Percentiles rank a stretch among this genome's conserved stretches.
Evolutionary conservation across 2,113 vertebrate genomes (phyloP).

Genomic region (Bubalus kerabau): DNA sequence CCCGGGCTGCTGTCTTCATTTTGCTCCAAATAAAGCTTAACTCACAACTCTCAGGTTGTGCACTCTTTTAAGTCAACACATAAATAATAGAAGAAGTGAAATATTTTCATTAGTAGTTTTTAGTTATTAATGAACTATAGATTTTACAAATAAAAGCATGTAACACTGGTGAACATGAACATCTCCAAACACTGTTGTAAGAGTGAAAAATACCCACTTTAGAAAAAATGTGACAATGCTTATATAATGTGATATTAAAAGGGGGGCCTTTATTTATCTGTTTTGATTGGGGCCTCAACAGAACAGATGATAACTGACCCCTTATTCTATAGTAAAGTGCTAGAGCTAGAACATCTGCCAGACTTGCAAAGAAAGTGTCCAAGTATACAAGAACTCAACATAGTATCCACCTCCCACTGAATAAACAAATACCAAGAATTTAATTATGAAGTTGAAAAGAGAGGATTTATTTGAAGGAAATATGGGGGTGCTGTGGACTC

Average conservation of each 20-base stretch:
- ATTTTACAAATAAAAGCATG: background rate
- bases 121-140: background rate
- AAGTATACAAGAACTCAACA: background rate
- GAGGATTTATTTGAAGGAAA: background rate
- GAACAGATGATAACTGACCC: background rate
- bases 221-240: background rate
- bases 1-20: fast-evolving
- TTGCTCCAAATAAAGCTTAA: background rate
- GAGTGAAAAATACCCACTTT: background rate
- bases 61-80: background rate
- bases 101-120: background rate
- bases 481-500: background rate
- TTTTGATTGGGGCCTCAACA: background rate
- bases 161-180: background rate
- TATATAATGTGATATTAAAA: background rate
- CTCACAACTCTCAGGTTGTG: background rate
- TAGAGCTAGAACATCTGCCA: background rate
- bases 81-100: background rate
- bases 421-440: background rate
- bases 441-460: background rate
- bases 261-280: background rate
- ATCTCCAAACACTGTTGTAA: background rate
- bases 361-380: background rate
- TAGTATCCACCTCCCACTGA: background rate
- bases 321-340: background rate